These are phyloP conservation scores for Sciurus carolinensis DNA, from an alignment of 2,797 vertebrate species.

Conservation along the genomic window DNA sequence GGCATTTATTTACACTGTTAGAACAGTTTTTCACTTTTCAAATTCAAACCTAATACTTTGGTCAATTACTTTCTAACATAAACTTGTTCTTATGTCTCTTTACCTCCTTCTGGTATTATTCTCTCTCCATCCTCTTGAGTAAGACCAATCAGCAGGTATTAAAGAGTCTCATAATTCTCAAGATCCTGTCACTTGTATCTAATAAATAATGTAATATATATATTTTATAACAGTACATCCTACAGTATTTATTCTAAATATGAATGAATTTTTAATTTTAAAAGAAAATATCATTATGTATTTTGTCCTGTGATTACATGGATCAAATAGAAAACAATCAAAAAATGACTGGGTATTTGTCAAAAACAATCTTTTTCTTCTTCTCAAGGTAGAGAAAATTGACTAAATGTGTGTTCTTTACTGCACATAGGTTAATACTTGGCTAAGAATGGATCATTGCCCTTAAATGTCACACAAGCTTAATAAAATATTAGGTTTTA, in stretches of 20 bases:
- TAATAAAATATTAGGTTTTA: background rate
- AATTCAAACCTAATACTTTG: background rate
- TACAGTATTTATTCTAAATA: background rate
- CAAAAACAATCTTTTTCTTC: background rate
- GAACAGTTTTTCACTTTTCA: background rate
- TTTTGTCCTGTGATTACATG: background rate
- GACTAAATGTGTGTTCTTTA: background rate
- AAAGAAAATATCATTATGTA: background rate
- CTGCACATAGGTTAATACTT: background rate
- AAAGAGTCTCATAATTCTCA: background rate
- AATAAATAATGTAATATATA: background rate
- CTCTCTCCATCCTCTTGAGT: background rate
- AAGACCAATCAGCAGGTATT: background rate
- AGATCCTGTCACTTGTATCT: background rate
- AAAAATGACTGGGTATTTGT: background rate
- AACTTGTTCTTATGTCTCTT: background rate
- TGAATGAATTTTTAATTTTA: background rate
- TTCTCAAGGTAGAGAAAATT: background rate
- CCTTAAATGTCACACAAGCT: background rate
- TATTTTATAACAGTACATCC: background rate
- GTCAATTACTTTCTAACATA: background rate
- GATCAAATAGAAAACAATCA: background rate
- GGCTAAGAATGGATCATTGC: background rate
- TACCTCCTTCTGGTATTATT: background rate
- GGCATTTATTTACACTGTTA: constrained; percentile 76